phyloP scores from a whole-genome alignment of 2,888 invertebrate genomes.

The Bursaphelenchus okinawaensis region DNA sequence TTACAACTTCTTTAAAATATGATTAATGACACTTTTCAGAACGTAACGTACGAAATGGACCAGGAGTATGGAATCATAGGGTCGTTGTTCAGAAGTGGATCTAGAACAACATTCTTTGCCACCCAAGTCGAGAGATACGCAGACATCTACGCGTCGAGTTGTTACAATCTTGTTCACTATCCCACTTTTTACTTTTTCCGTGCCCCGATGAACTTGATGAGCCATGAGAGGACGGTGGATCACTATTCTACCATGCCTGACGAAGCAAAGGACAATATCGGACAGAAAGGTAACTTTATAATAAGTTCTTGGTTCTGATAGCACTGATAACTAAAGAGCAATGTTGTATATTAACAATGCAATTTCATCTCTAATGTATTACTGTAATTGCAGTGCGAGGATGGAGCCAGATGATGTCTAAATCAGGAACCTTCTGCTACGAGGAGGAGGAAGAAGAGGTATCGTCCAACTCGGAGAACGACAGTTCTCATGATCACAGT shows the following conservation, averaged over 20 bases:
- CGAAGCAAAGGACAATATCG: conserved; percentile 40
- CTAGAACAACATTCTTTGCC: conserved; percentile 68
- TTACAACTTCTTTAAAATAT: too few species aligned
- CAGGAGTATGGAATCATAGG: conserved; percentile 95
- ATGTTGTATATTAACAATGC: too few species aligned
- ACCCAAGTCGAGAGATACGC: conserved; percentile 84
- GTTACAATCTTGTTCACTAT: conserved; percentile 92
- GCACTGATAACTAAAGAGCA: too few species aligned
- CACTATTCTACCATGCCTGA: conserved; percentile 62
- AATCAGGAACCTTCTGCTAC: conserved; percentile 43
- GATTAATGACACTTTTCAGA: conserved; percentile 59
- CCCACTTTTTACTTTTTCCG: conserved; percentile 98
- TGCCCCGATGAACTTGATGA: conserved; percentile 93
- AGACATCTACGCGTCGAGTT: conserved; percentile 86
- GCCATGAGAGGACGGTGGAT: conserved; percentile 95
- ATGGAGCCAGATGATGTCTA: conserved; percentile 49
- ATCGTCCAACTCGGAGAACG: conserved; percentile 24
- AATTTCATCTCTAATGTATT: not conserved
- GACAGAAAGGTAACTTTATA: conserved; percentile 50
- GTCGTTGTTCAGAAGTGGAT: conserved; percentile 85
- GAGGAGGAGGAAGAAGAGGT: conserved; percentile 46
- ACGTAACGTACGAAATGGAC: conserved; percentile 96
- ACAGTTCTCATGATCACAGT: conserved; percentile 7
- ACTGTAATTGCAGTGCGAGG: conserved; percentile 38
- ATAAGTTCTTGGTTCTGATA: too few species aligned